Evolutionary conservation across 1,140 invertebrate genomes (phyloP).

Genomic region (Phymastichus coffea): DNA sequence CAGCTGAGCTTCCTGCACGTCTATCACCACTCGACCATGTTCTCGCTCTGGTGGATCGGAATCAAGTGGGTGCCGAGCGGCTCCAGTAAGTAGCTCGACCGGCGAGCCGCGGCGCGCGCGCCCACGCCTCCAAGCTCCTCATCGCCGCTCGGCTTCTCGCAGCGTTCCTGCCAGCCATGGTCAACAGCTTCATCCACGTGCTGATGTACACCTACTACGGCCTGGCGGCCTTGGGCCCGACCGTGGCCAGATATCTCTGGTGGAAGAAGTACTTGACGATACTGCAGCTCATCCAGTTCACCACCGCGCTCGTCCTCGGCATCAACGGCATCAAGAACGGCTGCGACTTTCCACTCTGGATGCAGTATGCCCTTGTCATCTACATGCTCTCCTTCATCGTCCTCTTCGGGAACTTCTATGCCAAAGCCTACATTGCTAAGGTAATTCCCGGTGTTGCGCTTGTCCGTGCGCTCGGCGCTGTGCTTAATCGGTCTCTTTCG

Average conservation of each 20-base stretch:
- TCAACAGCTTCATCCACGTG: conserved; percentile 89
- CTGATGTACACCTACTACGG: conserved; percentile 94
- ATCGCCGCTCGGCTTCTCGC: conserved; percentile 16
- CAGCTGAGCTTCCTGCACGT: conserved; percentile 89
- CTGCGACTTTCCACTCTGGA: conserved; percentile 90
- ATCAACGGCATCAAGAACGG: conserved; percentile 78
- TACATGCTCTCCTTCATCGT: conserved; percentile 91
- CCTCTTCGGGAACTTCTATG: conserved; percentile 90
- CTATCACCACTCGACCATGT: conserved; percentile 92
- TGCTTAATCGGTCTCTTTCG: no score
- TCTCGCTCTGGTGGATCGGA: conserved; percentile 92
- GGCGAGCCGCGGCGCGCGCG: background rate
- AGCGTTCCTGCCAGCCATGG: conserved; percentile 85
- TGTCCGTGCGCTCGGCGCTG: no score
- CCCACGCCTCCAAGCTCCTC: no score
- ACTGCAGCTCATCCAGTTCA: conserved; percentile 85
- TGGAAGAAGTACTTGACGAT: conserved; percentile 94
- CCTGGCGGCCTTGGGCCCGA: conserved; percentile 78
- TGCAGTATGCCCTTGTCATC: conserved; percentile 87
- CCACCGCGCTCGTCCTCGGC: conserved; percentile 78
- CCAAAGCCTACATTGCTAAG: conserved; percentile 76
- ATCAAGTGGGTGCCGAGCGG: conserved; percentile 96
- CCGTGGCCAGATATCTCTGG: conserved; percentile 80
- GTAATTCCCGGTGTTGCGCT: conserved; percentile 57
- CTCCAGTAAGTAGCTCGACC: conserved; percentile 71